Base-by-base conservation (phyloP, 2,797 vertebrate genomes). In the Ammospiza maritima region DNA sequence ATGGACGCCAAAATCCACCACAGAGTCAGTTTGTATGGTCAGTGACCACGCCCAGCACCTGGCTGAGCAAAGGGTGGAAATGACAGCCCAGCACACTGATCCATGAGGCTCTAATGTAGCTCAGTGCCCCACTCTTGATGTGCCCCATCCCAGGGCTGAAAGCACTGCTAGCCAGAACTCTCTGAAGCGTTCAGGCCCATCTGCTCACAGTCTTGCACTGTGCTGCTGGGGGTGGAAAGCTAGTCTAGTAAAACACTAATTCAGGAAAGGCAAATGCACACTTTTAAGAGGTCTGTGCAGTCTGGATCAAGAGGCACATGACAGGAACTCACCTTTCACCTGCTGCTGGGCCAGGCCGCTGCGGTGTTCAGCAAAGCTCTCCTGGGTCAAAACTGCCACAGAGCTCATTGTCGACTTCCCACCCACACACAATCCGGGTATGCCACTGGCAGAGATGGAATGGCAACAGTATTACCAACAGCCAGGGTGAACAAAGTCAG, bases 291-390 rank as follows among this genome's bases (percentile, higher is more conserved):
- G 73, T 51, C 53, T 51, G 45, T 38, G 42, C 58, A 69, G 50
- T 18, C 23, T 56, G 65, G 23, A 27, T 42, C 11, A 8, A 56
- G 25, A 75, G 36, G 42, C 26, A 86, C 13, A 23, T 38, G 30
- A 45, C 23, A 70, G 60, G 45, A 81, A 61, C 62, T 57, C 85
- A 98, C 98, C 98, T 98, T 98, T 98, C 94, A 98, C 98, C 90
- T 99, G 98, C 96, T 99, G 99, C 71, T 98, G 98, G 97, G 98
- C 90, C 97, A 99, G 99, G 96, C 99, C 99, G 92, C 99, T 99
- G 97, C 99, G 99, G 98, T 99, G 99, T 98, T 99, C 99, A 91
- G 99, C 99, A 95, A 99, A 99, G 98, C 99, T 99, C 99, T 99
- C 99, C 97, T 99, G 99, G 97, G 99, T 99, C 98, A 99, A 98